Base-by-base conservation (phyloP, 2,888 invertebrate genomes). In the Cylindroiulus punctatus region DNA sequence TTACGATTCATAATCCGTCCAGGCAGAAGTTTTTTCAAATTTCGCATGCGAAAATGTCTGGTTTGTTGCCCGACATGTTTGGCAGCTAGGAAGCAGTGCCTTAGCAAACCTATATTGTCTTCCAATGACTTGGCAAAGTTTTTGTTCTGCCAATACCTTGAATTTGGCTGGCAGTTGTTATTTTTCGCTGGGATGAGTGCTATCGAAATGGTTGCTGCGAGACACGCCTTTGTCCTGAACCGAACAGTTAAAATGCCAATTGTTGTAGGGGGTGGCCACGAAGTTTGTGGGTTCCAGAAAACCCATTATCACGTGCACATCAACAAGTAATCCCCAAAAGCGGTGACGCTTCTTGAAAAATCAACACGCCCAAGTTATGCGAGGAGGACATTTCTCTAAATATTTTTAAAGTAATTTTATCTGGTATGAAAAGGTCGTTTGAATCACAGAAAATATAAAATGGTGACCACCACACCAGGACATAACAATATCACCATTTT, bases 1-100 rank as follows among this genome's bases (percentile, higher is more conserved):
- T 65, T 26, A 26, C 65, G 65, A 65, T 65, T 14, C 44, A 44
- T 44, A 44, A 44, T 44, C 1, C 8, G 12, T 44, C 12, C 14
- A 44, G 44, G 44, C 44, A 12, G 44, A 44, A 8, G 65, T 65
- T 65, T 65, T n/a, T 12, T 22, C 5, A 26, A 1, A 26, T 65
- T 65, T 19, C 65, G 26, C 36, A 26, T 26, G 10, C 22, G 10
- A 26, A 65, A 26, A 65, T 65, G 19, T 26, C 65, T 65, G 65
- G 65, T 65, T 65, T 65, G 65, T 65, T 65, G 65, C 65, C 65
- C 22, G 65, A 65, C 26, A 22, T 65, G 65, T 65, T 65, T 65
- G 65, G 26, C 65, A 26, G 8, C 57, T 1, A 57, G 57, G 57
- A 57, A 5, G n/a, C 22, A 40, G 40, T 40, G 40, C 5, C 4